Base-by-base conservation (phyloP, 2,888 invertebrate genomes). In the Chydorus sphaericus region DNA sequence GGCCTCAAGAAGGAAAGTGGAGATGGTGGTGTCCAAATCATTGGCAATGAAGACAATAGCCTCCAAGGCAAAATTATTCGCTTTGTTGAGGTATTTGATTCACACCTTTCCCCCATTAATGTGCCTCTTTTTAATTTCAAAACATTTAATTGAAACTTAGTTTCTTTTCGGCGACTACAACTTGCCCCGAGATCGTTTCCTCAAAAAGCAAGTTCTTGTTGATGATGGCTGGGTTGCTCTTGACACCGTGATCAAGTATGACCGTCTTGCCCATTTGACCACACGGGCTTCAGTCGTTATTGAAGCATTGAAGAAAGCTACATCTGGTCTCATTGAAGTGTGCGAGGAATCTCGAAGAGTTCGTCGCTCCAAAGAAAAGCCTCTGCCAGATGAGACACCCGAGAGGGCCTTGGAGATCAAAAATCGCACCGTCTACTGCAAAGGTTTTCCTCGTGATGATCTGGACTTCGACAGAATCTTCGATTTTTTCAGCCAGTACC, bases 191-290 rank as follows among this genome's bases (percentile, higher is more conserved):
- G 97, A 98, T 69, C 92, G 87, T 70, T 98, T 96, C 68, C 74
- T 98, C n/a, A 79, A 82, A 63, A 85, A 87, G 59, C 84, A 92
- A 71, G 79, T 86, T 1, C 80, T 80, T 62, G 74, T 86, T 60
- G 86, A 91, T 62, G 86, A 92, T 55, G 96, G 89, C 3, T 91
- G 97, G 97, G 79, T 98, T 20, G 79, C 88, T 0, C 68, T 97
- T 48, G 80, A 83, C 0, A 79, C 85, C 0, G 77, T 98, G 70
- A 72, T 86, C 49, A 90, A 82, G 58, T 98, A 97, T 69, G 92
- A 94, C 70, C 78, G 94, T 23, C 76, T 97, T 23, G 77, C 83
- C 0, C 72, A 77, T 31, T 67, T 96, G 14, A 77, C 81, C 1
- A 77, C 72, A 1, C 86, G 93, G 62, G 61, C 71, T 0, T 75